Base-by-base conservation (phyloP, 2,888 invertebrate genomes). In the Rutpela maculata region DNA sequence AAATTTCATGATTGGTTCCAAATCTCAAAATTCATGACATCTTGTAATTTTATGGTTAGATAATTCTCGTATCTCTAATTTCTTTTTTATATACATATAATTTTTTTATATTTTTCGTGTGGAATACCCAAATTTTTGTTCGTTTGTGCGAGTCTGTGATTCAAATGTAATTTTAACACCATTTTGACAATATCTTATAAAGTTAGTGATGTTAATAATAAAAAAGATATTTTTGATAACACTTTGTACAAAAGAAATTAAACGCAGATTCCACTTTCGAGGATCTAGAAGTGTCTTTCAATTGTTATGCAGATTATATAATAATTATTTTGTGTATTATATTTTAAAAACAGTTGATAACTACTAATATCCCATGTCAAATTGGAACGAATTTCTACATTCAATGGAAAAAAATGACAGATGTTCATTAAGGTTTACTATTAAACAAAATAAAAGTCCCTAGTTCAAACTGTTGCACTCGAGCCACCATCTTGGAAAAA, bases 111-210 rank as follows among this genome's bases (percentile, higher is more conserved):
- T 22, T 71, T 74, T 72, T 70, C 74, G 75, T 77, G 76, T 57
- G 70, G 67, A 77, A 75, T 60, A 76, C 76, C 60, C 15, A 76
- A 70, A 78, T 76, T 68, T 17, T 31, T 56, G 15, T 26, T 56
- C 35, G 83, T 84, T 86, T 85, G 84, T n/a, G n/a, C 84, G 83
- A 84, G 85, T 86, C 87, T 87, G 87, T 87, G 87, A 87, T 87
- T 86, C 85, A 84, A 82, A 81, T 82, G 79, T 81, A 82, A 81
- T 80, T 78, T 68, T 82, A 83, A 78, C 81, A 78, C 75, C 77
- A 79, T 77, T 70, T 78, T 79, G 81, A 80, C 78, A 80, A 83
- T 80, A 81, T 76, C 31, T 56, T 63, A 78, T 78, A 70, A 76
- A 79, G 71, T 77, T 79, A 76, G 81, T 82, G 81, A 83, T 83